Evolutionary conservation across 1,140 invertebrate species (phyloP), one percentile per base, ranked within the genome.

Genomic region (Catajapyx aquilonaris): DNA sequence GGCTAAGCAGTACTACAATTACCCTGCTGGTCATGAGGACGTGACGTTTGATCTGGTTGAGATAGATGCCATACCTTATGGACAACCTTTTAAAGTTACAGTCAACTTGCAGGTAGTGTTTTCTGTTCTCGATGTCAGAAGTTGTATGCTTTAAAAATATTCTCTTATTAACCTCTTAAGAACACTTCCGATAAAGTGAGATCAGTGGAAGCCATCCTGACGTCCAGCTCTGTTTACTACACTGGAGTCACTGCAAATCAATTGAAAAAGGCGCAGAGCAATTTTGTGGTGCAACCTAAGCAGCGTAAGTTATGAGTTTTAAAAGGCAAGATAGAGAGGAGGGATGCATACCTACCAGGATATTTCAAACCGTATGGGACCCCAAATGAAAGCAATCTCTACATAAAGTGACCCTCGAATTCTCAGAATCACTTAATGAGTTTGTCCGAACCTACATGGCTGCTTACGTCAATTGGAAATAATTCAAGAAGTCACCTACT

Each of bases 1-100:
- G 35, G 57, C 67, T 35, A 64, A 70, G 46, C 62, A 51, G 20
- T 65, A 67, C 40, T 71, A 71, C 40, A 63, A 68, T 40, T 60
- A 61, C 28, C 64, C 65, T 10, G 56, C 60, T 37, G 54, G 57
- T 34, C 62, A 57, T 17, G 64, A 72, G 48, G 76, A 79, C 51
- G 68, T 74, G 0, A 53, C 54, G 40, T 76, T 78, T 49, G 68
- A 73, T 46, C 55, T 78, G 30, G 62, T 70, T 44, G 73, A 76
- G 36, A 67, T 75, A 44, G 73, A 78, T 31, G 54, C 61, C 25
- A 60, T 76, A 9, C 62, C 64, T 5, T 66, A 74, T 39, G 75
- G 75, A 3, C 59, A 75, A 41, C 64, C 65, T 9, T 76, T 78
- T 48, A 62, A 65, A 45, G 65, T 76, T 31, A 63, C 64, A 2